Evolutionary conservation across 2,113 vertebrate species (phyloP), one percentile per base, ranked within the genome.

Genomic region (Pimephales promelas): DNA sequence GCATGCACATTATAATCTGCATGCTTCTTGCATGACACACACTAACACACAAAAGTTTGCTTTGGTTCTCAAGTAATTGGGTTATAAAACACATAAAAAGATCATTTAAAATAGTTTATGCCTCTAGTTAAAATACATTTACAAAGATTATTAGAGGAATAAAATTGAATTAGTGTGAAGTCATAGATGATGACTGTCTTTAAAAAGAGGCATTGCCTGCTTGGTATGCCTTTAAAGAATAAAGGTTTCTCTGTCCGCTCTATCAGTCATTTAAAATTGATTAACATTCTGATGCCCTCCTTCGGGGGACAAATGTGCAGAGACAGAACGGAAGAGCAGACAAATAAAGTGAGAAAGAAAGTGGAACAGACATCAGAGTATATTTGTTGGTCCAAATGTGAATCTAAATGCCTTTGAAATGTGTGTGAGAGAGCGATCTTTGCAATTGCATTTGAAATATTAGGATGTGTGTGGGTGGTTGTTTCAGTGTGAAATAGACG

Each of bases 171-270:
- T 47, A 40, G 34, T 9, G 13, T 78, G 61, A 31, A 56, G 71
- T 56, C 70, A 45, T 40, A 80, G 71, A 57, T 85, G 49, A 45
- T 66, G 34, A 26, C 47, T 78, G 47, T 62, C 79, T 71, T 40
- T 52, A 80, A 82, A 85, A 79, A 66, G 34, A 83, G 73, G 54
- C 22, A 81, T 57, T 81, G 57, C 81, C 47, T 36, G n/a, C 64
- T 80, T 24, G 40, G 78, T 45, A 34, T 78, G 78, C 78, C 59
- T 79, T 86, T 83, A 43, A 72, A 83, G 81, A 52, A 66, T 82
- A 82, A 76, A 85, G 62, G 34, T 52, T 59, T 52, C 72, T 64
- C 49, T 84, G 74, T 84, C n/a, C 57, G 74, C 74, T 71, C 47
- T 78, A 68, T 56, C 56, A 79, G 56, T 79, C 43, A 73, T 83